Percentiles rank a stretch among this genome's conserved stretches.
Evolutionary conservation across 2,113 vertebrate genomes (phyloP).

Genomic region (Eulemur macaco): DNA sequence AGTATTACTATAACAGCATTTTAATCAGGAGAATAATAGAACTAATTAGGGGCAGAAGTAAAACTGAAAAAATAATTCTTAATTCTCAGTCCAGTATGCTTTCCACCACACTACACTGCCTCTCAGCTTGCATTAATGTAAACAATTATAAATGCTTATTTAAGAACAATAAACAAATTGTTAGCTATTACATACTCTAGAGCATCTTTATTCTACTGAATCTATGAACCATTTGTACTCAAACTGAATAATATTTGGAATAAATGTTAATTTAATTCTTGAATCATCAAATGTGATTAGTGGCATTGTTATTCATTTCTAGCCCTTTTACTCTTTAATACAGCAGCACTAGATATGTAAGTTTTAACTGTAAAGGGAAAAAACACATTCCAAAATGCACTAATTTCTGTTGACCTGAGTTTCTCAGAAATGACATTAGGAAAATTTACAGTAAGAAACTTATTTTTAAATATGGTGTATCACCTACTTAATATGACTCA

Average conservation of each 20-base stretch:
- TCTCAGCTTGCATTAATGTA: constrained; percentile 5
- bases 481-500: background rate
- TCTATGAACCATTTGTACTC: constrained; percentile 19
- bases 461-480: background rate
- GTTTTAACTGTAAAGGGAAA: background rate
- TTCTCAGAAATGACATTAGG: constrained; percentile 46
- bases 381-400: background rate
- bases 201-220: constrained; percentile 40
- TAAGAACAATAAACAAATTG: constrained; percentile 15
- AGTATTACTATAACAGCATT: constrained; percentile 24
- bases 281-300: constrained; percentile 35
- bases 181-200: background rate
- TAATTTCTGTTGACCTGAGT: constrained; percentile 39
- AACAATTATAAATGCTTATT: constrained; percentile 9
- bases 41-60: constrained; percentile 24
- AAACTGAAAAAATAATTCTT: background rate
- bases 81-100: background rate
- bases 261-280: constrained; percentile 52
- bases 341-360: background rate
- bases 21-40: constrained; percentile 8
- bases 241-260: constrained; percentile 36
- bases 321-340: constrained; percentile 31
- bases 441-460: background rate
- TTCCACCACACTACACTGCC: background rate
- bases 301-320: background rate